Base-by-base conservation (phyloP, 1,140 invertebrate genomes). In the Cardiocondyla obscurior region DNA sequence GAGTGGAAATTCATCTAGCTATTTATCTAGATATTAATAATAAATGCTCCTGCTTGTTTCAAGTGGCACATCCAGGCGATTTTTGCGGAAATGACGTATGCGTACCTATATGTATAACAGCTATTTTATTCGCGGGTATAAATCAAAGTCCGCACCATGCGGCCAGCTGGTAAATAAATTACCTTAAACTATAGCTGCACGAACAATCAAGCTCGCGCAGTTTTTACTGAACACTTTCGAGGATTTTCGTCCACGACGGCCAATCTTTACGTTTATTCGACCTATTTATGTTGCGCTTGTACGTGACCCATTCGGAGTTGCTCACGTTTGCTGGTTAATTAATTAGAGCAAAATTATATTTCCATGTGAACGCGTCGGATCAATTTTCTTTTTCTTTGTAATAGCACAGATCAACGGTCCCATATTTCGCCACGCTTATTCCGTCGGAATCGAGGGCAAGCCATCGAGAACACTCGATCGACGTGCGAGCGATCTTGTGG, bases 201-300 rank as follows among this genome's bases (percentile, higher is more conserved):
- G 28, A 25, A 46, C 67, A 12, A 46, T 70, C 33, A 25, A 36
- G 33, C 33, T 46, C 33, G 57, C 62, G 46, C 33, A 30, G 42
- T 79, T 67, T 69, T 69, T n/a, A 36, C 33, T 69, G 62, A 67
- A 69, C 74, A 79, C 46, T 67, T 79, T 6, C 25, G 46, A 69
- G 33, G 12, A 25, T 79, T 79, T 53, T 8, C 62, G 6, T 55
- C 10, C 30, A 12, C 10, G 60, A 51, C 33, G 53, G 44, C 12
- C 6, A 33, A 65, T 22, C 1, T 39, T 1, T 6, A 33, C 16
- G 22, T 67, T 3, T 16, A 5, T n/a, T n/a, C n/a, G n/a, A n/a
- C n/a, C n/a, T n/a, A n/a, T n/a, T n/a, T n/a, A 2, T 65, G 36
- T 65, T 33, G 60, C 73, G 19, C 16, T 67, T 77, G 30, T 19